Evolutionary conservation across 2,888 invertebrate genomes (phyloP), one percentile per base, ranked within the genome.

Genomic region (Oasisia sp.): DNA sequence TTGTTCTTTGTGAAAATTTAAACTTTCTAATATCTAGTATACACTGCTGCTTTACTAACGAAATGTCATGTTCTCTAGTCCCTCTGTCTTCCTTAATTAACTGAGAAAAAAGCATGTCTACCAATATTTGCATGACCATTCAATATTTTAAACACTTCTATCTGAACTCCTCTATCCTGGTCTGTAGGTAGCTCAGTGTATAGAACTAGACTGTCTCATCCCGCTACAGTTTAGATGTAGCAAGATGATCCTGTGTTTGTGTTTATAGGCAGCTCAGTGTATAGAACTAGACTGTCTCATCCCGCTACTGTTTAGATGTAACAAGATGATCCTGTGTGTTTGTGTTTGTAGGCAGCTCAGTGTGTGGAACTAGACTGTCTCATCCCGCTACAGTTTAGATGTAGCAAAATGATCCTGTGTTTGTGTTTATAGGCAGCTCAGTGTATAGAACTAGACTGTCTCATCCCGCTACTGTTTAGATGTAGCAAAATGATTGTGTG

Each of bases 291-390:
- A 98, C 96, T 97, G 97, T 1, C 96, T 98, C 93, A 97, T 98
- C 94, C 98, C 98, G 0, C 97, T 98, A 91, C 97, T 97, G 95
- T 97, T 98, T 93, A 97, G 97, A 92, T 97, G 98, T 7, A 97
- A 97, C 91, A 98, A 97, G 92, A 96, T 99, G 91, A 97, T 98
- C 89, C 97, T 99, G 93, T 98, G 99, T 58, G 99, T 99, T 0
- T 98, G 99, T 96, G 99, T 99, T 0, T 98, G 99, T 96, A 98
- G 98, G 1, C 97, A 98, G 95, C 98, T 19, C 5, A 56, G 7
- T 56, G 56, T 7, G 9, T 56, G 9, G 56, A 56, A 19, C 56
- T 56, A 56, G 98, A 98, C 96, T 97, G 97, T 1, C 96, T 98
- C 93, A 97, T 98, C 94, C 98, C 98, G 0, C 97, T 98, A 91